phyloP scores from a whole-genome alignment of 2,888 invertebrate genomes.

The Zelleria hepariella region DNA sequence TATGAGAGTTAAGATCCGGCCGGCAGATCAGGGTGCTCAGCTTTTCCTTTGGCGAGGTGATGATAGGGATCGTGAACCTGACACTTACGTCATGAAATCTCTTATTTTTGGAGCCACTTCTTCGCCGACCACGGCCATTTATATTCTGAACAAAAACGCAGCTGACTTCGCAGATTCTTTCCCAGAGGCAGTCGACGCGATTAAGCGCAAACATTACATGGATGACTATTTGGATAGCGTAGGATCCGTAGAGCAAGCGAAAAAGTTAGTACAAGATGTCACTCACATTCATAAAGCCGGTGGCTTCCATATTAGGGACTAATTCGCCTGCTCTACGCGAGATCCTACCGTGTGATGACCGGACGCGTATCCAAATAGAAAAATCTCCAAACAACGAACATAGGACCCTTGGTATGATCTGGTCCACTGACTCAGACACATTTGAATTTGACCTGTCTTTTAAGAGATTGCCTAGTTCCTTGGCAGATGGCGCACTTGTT shows the following conservation, averaged over 20 bases:
- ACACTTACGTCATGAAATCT: background rate
- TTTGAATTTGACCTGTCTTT: constrained; percentile 8
- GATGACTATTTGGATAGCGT: background rate
- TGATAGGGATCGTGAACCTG: background rate
- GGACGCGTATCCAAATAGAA: constrained; percentile 4
- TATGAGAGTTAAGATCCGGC: too few species aligned
- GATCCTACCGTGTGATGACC: background rate
- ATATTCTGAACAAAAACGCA: constrained; percentile 3
- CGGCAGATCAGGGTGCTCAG: too few species aligned
- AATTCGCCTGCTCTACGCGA: constrained; percentile 8
- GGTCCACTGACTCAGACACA: constrained; percentile 4
- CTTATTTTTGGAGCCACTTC: constrained; percentile 5
- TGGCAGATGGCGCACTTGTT: constrained; percentile 10
- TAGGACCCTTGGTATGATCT: constrained; percentile 11
- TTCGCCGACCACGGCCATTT: too few species aligned
- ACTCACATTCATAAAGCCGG: background rate
- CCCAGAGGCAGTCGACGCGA: background rate
- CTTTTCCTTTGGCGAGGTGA: too few species aligned
- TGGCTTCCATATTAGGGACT: background rate
- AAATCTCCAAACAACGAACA: constrained; percentile 8
- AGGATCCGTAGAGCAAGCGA: background rate
- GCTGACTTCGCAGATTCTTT: background rate
- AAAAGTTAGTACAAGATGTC: background rate
- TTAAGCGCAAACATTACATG: background rate
- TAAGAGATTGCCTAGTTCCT: too few species aligned